Percentiles rank a stretch among this genome's conserved stretches.
phyloP scores from a whole-genome alignment of 2,113 vertebrate genomes.

The Typhlomys cinereus region DNA sequence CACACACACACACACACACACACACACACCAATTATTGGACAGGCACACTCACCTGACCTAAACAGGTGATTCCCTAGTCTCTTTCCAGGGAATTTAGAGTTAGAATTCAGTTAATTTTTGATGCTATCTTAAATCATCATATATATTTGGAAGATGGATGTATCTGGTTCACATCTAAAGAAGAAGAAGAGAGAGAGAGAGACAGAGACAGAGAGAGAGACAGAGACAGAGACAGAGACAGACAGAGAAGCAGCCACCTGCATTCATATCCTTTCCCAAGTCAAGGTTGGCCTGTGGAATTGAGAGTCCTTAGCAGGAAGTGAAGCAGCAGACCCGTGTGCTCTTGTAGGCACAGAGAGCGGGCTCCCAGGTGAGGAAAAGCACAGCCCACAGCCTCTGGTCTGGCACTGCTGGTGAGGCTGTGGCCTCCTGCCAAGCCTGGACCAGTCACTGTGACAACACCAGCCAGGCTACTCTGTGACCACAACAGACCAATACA shows the following conservation, averaged over 20 bases:
- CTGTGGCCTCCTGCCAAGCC: too few relatives aligned
- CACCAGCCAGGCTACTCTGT: neutral
- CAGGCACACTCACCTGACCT: neutral
- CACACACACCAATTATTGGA: slow-evolving; percentile 20
- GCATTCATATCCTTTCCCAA: neutral
- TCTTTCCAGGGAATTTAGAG: neutral
- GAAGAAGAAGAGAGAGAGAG: neutral
- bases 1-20: too few relatives aligned
- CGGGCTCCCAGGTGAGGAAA: neutral
- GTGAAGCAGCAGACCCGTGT: fast-evolving
- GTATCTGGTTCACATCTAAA: neutral
- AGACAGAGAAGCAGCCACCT: neutral
- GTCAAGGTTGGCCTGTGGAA: neutral
- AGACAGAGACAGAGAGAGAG: neutral
- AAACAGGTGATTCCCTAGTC: neutral
- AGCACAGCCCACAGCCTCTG: neutral
- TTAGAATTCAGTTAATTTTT: neutral
- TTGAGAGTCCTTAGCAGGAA: neutral
- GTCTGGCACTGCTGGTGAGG: neutral
- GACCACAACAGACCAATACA: neutral
- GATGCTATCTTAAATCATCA: neutral
- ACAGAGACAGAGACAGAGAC: neutral
- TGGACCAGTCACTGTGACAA: neutral
- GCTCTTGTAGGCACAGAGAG: fast-evolving
- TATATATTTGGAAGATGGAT: neutral